Conservation (phyloP, 2,113 vertebrate genomes). For the Lates calcarifer region DNA sequence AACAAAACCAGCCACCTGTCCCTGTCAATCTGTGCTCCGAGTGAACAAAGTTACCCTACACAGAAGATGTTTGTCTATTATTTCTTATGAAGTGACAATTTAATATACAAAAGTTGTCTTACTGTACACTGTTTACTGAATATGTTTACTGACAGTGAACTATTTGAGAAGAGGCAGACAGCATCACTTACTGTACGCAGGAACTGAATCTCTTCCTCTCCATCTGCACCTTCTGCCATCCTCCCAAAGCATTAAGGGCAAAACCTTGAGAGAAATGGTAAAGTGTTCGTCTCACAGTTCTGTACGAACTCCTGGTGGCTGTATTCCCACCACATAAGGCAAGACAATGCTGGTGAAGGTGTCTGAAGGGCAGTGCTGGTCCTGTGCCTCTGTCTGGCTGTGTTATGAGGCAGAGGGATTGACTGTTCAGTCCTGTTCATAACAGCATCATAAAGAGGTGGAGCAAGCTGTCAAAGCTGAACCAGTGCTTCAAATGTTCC, state of each 20-base stretch:
- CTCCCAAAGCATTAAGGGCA: slow-evolving; percentile 53
- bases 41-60: slow-evolving; percentile 23
- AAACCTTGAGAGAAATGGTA: slow-evolving; percentile 44
- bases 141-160: background rate
- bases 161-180: slow-evolving; percentile 24
- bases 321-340: slow-evolving; percentile 25
- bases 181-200: slow-evolving; percentile 90
- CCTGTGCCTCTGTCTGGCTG: slow-evolving; percentile 53
- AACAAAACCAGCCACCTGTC: slow-evolving; percentile 78
- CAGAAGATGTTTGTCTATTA: slow-evolving; percentile 1
- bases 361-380: slow-evolving; percentile 63
- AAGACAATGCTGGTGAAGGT: slow-evolving; percentile 32
- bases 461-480: slow-evolving; percentile 58
- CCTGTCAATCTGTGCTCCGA: slow-evolving; percentile 69
- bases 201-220: slow-evolving; percentile 94
- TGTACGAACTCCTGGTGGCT: slow-evolving; percentile 20
- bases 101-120: background rate
- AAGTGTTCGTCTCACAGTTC: slow-evolving; percentile 24
- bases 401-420: slow-evolving; percentile 58
- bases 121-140: background rate
- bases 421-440: slow-evolving; percentile 68
- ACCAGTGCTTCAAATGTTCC: slow-evolving; percentile 9
- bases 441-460: slow-evolving; percentile 74
- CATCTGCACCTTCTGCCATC: slow-evolving; percentile 93
- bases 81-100: background rate